Conservation (phyloP, 1,140 invertebrate species). For the Aphis craccivora region DNA sequence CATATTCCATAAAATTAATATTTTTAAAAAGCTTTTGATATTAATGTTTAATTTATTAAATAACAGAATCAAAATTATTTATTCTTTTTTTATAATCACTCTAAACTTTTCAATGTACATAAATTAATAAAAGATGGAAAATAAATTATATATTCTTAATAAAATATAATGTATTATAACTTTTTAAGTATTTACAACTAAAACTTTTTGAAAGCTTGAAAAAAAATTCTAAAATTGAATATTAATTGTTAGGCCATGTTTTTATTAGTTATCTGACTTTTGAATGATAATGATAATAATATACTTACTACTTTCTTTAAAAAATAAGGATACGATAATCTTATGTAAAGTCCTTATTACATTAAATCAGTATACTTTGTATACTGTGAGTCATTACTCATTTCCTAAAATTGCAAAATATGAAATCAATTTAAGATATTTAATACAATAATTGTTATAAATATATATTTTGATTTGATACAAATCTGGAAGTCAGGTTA, state of each 20-base stretch:
- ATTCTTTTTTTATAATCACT: not conserved
- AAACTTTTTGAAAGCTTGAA: not conserved
- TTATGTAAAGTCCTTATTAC: not conserved
- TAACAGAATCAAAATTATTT: not conserved
- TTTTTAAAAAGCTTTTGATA: not conserved
- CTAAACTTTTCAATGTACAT: not conserved
- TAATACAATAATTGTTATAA: conserved; percentile 25
- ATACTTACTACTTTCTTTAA: conserved; percentile 22
- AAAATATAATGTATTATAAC: not conserved
- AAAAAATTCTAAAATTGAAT: conserved; percentile 2
- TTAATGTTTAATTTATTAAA: not conserved
- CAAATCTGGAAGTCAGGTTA: conserved; percentile 14
- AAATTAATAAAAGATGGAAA: not conserved
- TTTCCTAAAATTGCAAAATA: not conserved
- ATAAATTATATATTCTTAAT: not conserved
- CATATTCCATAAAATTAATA: not conserved
- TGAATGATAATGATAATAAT: not conserved
- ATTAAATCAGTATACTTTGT: not conserved
- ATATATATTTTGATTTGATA: conserved; percentile 13
- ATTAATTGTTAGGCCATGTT: not conserved
- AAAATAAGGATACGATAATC: not conserved
- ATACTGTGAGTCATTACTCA: not conserved
- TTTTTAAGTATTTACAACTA: not conserved
- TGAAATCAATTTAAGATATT: not conserved
- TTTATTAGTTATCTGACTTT: not conserved